Base-by-base conservation (phyloP, 2,888 invertebrate species). In the Scrobipalpa atriplicella region DNA sequence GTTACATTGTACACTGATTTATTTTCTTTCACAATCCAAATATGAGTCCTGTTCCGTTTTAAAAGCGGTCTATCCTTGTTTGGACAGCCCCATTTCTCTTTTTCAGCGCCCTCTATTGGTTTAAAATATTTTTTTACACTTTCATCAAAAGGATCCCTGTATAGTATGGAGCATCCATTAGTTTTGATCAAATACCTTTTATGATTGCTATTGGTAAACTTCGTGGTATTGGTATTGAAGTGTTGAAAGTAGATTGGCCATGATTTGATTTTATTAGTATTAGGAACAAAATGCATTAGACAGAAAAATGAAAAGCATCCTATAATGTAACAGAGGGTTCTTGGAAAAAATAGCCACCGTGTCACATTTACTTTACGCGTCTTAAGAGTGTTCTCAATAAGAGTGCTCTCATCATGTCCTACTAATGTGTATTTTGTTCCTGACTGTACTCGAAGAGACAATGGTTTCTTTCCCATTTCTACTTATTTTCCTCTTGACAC, bases 111-210 rank as follows among this genome's bases (percentile, higher is more conserved):
- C 10, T 54, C 8, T 10, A 54, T 54, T 54, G 54, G 54, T 18
- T 54, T 18, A 18, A 21, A 19, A 54, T 18, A 94, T 68, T 86
- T 79, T 62, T 71, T 82, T 77, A 90, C 0, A 94, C 92, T 67
- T 94, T 89, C 79, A 95, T 85, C 18, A n/a, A 67, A 90, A 0
- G 94, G 92, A 67, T 94, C 88, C 79, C 95, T 85, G 6, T 90
- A 89, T 0, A 95, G 94, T 73, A 95, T 95, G 29, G 89, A 90
- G 75, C 95, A 95, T 11, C 95, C 95, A 69, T 88, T 80, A 1
- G 94, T 95, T 72, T 90, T 85, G 58, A 95, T 92, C 11, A 93
- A 80, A 71, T 87, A 93, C 29, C 60, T 70, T 69, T 10, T 72
- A 19, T 8, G 18, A 54, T 16, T 47, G 7, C n/a, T n/a, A 47